A percentile compares a stretch with the other conserved stretches of the same genome.
Evolutionary conservation across 2,888 invertebrate genomes (phyloP).

Genomic region (Notodonta ziczac): DNA sequence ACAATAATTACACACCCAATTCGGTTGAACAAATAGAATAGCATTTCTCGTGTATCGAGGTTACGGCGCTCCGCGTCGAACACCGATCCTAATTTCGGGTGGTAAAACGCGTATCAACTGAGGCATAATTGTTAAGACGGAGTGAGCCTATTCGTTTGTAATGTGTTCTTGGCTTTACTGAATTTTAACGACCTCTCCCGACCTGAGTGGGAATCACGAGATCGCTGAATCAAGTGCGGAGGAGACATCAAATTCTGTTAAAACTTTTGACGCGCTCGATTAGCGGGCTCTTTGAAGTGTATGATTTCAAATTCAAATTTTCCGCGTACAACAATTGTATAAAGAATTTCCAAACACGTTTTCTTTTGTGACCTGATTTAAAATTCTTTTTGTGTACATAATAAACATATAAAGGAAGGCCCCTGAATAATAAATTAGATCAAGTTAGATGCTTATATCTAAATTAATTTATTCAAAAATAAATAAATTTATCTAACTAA

Average conservation of each 20-base stretch:
- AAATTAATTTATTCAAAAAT: too few relatives aligned
- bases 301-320: constrained; percentile 33
- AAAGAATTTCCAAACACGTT: constrained; percentile 18
- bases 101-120: constrained; percentile 56
- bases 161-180: constrained; percentile 61
- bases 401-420: too few relatives aligned
- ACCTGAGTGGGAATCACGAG: constrained; percentile 19
- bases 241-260: constrained; percentile 44
- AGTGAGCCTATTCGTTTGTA: constrained; percentile 53
- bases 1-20: constrained; percentile 58
- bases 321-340: constrained; percentile 11
- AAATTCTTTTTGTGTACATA: neutral
- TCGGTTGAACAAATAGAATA: constrained; percentile 49
- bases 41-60: constrained; percentile 21
- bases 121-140: constrained; percentile 58
- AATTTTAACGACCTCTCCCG: constrained; percentile 52
- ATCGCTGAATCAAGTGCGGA: constrained; percentile 34
- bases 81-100: constrained; percentile 47
- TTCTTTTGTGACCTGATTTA: neutral
- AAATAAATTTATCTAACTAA: too few relatives aligned
- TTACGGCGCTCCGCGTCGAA: constrained; percentile 11
- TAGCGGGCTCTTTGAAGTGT: constrained; percentile 27
- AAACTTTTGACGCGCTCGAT: constrained; percentile 46
- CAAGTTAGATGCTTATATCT: too few relatives aligned
- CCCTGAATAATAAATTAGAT: too few relatives aligned